Evolutionary conservation across 1,140 invertebrate genomes (phyloP), one percentile per base, ranked within the genome.

Genomic region (Eurytemora carolleeae): DNA sequence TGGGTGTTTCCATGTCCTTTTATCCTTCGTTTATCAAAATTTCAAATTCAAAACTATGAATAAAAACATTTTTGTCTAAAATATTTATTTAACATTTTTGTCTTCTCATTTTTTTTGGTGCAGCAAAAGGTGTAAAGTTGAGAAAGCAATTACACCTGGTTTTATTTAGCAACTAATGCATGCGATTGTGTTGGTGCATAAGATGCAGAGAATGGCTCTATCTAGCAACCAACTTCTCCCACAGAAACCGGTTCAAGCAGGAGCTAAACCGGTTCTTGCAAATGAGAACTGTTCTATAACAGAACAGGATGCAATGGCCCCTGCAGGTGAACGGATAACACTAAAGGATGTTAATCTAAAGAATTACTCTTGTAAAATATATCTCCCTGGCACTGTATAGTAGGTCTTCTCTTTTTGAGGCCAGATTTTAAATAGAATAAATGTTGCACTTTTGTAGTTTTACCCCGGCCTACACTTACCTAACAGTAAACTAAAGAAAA

Each of bases 161-260:
- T 69, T 72, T n/a, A n/a, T n/a, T 61, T 70, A 76, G 75, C 75
- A 76, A 75, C 68, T 76, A 66, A 76, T 76, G 74, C 72, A 76
- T 70, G 74, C 75, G 61, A 76, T 76, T 66, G 70, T 74, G 61
- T 75, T 76, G 74, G 75, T 76, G 64, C 74, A 76, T 69, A 76
- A 75, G 72, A 76, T 76, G 74, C 75, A 76, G 69, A 71, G 75
- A 66, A 70, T 76, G 70, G 73, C 74, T 64, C 70, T 76, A 56
- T 66, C 66, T 58, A 66, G 65, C 57, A 64, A n/a, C n/a, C n/a
- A n/a, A n/a, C n/a, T n/a, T n/a, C n/a, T n/a, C n/a, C n/a, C n/a
- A n/a, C n/a, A n/a, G n/a, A n/a, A n/a, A n/a, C n/a, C 31, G 7
- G 31, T 7, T 12, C 31, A 7, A n/a, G 31, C 31, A 44, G 31